These are phyloP conservation scores for Ecliptopera silaceata DNA, from an alignment of 2,888 invertebrate genomes.

Conservation along the genomic window DNA sequence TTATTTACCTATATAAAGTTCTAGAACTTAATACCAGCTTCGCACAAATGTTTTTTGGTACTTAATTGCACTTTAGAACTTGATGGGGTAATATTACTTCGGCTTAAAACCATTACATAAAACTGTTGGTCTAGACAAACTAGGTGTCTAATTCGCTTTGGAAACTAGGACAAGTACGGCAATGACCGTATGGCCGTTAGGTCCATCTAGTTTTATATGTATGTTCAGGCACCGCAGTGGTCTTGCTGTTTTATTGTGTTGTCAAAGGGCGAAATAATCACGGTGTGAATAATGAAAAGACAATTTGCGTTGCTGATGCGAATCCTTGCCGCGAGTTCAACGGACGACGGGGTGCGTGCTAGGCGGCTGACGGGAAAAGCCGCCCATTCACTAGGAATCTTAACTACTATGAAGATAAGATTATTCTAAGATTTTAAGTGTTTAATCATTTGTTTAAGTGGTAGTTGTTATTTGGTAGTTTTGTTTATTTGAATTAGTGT, in stretches of 20 bases:
- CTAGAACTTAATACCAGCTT: too few relatives aligned
- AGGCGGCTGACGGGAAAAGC: constrained; percentile 35
- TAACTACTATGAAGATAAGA: neutral
- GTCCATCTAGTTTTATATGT: neutral
- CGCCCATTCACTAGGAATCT: constrained; percentile 33
- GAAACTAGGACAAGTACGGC: neutral
- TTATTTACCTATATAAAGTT: too few relatives aligned
- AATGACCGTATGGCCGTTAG: neutral
- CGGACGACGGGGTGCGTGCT: constrained; percentile 58
- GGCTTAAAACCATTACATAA: too few relatives aligned
- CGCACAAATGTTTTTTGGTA: too few relatives aligned
- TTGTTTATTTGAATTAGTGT: too few relatives aligned
- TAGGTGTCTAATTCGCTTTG: neutral
- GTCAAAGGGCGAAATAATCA: constrained; percentile 71
- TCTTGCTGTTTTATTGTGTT: constrained; percentile 33
- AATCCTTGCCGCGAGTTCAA: constrained; percentile 68
- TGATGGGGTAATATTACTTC: too few relatives aligned
- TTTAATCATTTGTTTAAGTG: too few relatives aligned
- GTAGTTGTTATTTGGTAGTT: too few relatives aligned
- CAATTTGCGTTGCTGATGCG: constrained; percentile 73
- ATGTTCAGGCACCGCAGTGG: constrained; percentile 8
- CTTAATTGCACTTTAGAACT: too few relatives aligned
- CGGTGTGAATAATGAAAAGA: constrained; percentile 77
- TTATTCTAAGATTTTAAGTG: neutral
- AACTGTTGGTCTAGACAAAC: neutral